Evolutionary conservation across 2,888 invertebrate species (phyloP).

Genomic region (Limenitis camilla): DNA sequence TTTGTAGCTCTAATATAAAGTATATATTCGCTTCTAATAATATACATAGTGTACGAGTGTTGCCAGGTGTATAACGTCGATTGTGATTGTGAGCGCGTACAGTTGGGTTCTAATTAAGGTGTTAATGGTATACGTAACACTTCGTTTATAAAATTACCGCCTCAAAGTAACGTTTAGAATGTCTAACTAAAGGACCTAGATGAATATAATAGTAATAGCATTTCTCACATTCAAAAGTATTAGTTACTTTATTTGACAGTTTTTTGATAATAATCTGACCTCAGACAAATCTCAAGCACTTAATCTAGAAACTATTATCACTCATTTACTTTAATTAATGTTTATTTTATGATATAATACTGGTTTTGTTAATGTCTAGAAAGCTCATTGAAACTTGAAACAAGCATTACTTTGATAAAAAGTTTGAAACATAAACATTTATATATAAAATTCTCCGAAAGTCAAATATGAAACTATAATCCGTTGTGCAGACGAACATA

Average conservation of each 20-base stretch:
- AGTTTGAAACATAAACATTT: not conserved
- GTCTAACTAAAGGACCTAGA: slow-evolving; percentile 10
- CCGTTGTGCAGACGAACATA: not conserved
- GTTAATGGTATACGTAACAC: slow-evolving; percentile 32
- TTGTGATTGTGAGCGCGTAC: slow-evolving; percentile 34
- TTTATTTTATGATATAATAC: too few species aligned
- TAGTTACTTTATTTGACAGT: not conserved
- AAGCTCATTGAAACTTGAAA: too few species aligned
- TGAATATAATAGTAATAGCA: slow-evolving; percentile 3
- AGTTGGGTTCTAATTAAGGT: slow-evolving; percentile 56
- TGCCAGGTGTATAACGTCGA: slow-evolving; percentile 25
- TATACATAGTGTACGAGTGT: slow-evolving; percentile 13
- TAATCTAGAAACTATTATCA: too few species aligned
- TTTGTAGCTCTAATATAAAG: slow-evolving; percentile 10
- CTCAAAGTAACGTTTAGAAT: slow-evolving; percentile 5
- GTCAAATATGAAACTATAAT: not conserved
- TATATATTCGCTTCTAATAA: slow-evolving; percentile 11
- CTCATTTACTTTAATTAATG: too few species aligned
- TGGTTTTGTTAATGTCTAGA: too few species aligned
- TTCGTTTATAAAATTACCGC: slow-evolving; percentile 17
- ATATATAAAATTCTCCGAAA: not conserved
- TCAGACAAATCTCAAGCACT: too few species aligned
- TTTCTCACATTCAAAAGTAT: not conserved
- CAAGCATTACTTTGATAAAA: not conserved
- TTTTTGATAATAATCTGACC: too few species aligned